A percentile compares a stretch with the other conserved stretches of the same genome.
Conservation (phyloP, 2,797 vertebrate genomes). For the Sebastes nivosus region DNA sequence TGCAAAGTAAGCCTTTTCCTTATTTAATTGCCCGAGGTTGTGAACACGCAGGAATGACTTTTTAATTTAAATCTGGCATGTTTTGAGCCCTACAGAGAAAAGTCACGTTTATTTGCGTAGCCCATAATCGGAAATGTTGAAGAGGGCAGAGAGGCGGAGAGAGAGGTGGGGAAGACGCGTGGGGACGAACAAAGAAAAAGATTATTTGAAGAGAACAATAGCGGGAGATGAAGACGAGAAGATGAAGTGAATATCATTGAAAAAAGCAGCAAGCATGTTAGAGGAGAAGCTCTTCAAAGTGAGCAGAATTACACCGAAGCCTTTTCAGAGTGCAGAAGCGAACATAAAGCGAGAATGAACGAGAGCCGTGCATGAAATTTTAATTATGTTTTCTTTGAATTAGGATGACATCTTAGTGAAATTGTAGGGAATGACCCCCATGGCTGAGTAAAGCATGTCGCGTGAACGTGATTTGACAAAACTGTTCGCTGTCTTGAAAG, state of each 20-base stretch:
- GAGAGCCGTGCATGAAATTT: conserved; percentile 8
- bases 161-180: neutral
- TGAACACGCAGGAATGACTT: neutral
- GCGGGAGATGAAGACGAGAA: neutral
- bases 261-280: conserved; percentile 38
- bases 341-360: neutral
- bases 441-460: neutral
- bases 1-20: neutral
- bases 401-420: neutral
- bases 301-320: conserved; percentile 14
- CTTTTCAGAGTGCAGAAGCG: neutral
- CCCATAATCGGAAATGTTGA: neutral
- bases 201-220: conserved; percentile 22
- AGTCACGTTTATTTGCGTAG: neutral
- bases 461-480: neutral
- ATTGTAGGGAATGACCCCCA: neutral
- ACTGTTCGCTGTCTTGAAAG: neutral
- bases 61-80: conserved; percentile 25
- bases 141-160: neutral
- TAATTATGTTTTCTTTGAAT: conserved; percentile 35
- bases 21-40: neutral
- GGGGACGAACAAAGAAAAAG: neutral
- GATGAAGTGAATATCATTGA: conserved; percentile 13
- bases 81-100: neutral
- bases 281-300: conserved; percentile 47